phyloP scores from a whole-genome alignment of 2,888 invertebrate species.

The Standfussiana lucernea region DNA sequence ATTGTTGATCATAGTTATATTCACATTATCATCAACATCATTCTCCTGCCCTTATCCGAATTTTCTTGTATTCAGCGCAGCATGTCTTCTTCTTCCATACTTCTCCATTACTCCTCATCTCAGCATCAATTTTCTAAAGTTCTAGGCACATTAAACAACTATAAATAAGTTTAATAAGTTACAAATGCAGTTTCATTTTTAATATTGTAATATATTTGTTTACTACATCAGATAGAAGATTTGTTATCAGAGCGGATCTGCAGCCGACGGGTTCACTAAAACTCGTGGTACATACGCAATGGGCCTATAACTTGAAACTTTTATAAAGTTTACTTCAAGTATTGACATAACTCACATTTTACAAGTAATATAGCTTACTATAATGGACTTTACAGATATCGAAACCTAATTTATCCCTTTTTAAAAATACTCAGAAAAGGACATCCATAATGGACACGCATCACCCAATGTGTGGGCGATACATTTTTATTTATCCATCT shows the following conservation, averaged over 20 bases:
- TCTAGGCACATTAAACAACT: background rate
- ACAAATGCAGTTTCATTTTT: too few species aligned
- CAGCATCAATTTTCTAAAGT: too few species aligned
- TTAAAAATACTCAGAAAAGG: background rate
- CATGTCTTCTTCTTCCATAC: too few species aligned
- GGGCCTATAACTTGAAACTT: constrained; percentile 37
- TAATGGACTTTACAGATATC: background rate
- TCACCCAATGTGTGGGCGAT: constrained; percentile 81
- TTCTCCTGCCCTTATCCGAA: too few species aligned
- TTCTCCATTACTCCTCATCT: too few species aligned
- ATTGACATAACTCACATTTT: background rate
- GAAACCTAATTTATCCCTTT: background rate
- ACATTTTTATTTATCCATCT: constrained; percentile 75
- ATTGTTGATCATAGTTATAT: background rate
- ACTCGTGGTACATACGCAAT: background rate
- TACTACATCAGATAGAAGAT: background rate
- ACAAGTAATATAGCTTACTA: background rate
- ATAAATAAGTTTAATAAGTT: background rate
- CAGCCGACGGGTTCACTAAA: constrained; percentile 37
- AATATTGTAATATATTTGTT: background rate
- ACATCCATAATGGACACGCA: constrained; percentile 69
- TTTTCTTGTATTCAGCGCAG: too few species aligned
- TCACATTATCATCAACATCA: too few species aligned
- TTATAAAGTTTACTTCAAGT: background rate
- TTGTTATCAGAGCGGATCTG: background rate